phyloP scores from a whole-genome alignment of 92 coral and sea anemone species.

The Porites rus region DNA sequence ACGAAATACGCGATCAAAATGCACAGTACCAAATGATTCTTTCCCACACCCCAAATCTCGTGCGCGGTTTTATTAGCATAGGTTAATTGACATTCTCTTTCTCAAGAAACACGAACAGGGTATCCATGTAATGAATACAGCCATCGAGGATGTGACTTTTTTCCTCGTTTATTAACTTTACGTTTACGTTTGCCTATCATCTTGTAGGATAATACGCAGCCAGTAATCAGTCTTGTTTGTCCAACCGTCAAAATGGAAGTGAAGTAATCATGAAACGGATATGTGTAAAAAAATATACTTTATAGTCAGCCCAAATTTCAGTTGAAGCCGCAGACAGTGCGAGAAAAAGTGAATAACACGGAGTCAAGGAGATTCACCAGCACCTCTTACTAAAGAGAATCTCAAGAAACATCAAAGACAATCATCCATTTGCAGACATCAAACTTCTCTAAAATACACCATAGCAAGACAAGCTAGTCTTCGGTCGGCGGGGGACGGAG shows the following conservation, averaged over 20 bases:
- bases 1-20: too few relatives aligned
- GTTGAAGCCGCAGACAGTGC: not conserved
- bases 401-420: constrained; percentile 58
- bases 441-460: not conserved
- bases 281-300: not conserved
- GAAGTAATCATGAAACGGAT: not conserved
- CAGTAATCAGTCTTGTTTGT: not conserved
- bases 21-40: too few relatives aligned
- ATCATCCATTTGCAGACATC: not conserved
- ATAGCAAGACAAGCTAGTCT: constrained; percentile 14
- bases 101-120: not conserved
- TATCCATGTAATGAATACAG: not conserved
- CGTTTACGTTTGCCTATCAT: not conserved
- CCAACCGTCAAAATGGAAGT: not conserved
- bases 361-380: constrained; percentile 26
- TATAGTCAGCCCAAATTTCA: not conserved
- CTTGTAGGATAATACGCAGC: not conserved
- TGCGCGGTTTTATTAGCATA: not conserved
- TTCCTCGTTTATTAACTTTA: not conserved
- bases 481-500: constrained; percentile 71
- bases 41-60: not conserved
- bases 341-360: not conserved
- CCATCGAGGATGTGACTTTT: not conserved
- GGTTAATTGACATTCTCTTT: too few relatives aligned
- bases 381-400: constrained; percentile 72